phyloP scores from a whole-genome alignment of 2,888 invertebrate genomes.

The Calameuta filiformis region DNA sequence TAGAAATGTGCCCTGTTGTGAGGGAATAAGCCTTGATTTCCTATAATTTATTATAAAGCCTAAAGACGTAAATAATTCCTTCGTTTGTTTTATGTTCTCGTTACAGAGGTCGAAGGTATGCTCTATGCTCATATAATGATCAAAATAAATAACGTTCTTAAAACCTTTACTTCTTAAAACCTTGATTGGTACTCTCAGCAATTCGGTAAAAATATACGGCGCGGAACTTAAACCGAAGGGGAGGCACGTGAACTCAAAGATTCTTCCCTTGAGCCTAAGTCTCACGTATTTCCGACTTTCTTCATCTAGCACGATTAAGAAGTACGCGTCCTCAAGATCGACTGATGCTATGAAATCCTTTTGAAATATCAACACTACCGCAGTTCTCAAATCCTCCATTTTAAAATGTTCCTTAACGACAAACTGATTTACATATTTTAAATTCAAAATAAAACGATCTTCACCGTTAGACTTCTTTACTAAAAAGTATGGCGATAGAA shows the following conservation, averaged over 20 bases:
- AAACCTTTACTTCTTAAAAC: neutral
- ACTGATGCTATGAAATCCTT: constrained; percentile 16
- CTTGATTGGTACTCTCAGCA: neutral
- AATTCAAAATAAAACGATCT: too few species aligned
- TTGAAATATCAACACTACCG: neutral
- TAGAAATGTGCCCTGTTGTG: constrained; percentile 13
- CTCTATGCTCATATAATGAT: constrained; percentile 20
- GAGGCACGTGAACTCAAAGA: constrained; percentile 8
- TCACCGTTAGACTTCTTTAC: too few species aligned
- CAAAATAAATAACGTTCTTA: constrained; percentile 2
- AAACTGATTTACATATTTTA: too few species aligned
- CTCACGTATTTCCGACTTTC: too few species aligned
- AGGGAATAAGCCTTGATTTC: constrained; percentile 10
- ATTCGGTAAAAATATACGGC: constrained; percentile 8
- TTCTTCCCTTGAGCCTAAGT: neutral
- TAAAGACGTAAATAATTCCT: constrained; percentile 10
- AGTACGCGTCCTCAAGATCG: constrained; percentile 21
- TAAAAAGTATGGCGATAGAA: too few species aligned
- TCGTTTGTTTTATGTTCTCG: constrained; percentile 2
- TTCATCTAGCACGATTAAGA: neutral
- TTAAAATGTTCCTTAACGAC: constrained; percentile 10
- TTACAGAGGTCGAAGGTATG: constrained; percentile 11
- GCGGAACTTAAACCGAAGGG: constrained; percentile 3
- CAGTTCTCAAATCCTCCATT: constrained; percentile 11
- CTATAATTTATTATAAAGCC: constrained; percentile 19